phyloP scores from a whole-genome alignment of 2,113 vertebrate genomes.

The Bubo scandiacus region DNA sequence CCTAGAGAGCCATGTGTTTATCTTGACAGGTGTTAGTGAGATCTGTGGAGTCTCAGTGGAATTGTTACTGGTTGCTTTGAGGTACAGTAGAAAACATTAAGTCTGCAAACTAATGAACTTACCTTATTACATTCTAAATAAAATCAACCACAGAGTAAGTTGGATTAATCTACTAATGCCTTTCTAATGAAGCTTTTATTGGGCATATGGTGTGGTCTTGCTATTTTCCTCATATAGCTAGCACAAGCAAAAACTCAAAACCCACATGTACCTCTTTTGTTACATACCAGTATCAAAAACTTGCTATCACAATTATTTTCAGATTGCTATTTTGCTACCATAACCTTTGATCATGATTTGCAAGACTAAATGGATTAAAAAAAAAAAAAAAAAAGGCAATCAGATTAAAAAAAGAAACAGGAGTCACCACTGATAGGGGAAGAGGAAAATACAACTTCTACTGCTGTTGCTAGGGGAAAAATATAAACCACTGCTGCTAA shows the following conservation, averaged over 20 bases:
- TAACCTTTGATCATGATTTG: background rate
- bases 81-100: slow-evolving; percentile 75
- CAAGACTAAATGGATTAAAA: background rate
- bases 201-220: slow-evolving; percentile 67
- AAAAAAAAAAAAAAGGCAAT: background rate
- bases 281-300: background rate
- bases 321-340: background rate
- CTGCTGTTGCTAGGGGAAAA: background rate
- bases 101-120: slow-evolving; percentile 75
- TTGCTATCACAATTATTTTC: background rate
- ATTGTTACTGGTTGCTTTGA: slow-evolving; percentile 69
- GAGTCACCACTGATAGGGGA: background rate
- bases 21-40: slow-evolving; percentile 79
- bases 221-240: slow-evolving; percentile 42
- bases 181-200: slow-evolving; percentile 77
- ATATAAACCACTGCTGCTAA: background rate
- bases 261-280: background rate
- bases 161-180: slow-evolving; percentile 75
- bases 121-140: slow-evolving; percentile 73
- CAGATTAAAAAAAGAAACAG: background rate
- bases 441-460: background rate
- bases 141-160: slow-evolving; percentile 66
- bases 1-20: slow-evolving; percentile 72
- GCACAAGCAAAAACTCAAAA: slow-evolving; percentile 36
- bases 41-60: slow-evolving; percentile 69